Percentiles rank a stretch among this genome's conserved stretches.
phyloP scores from a whole-genome alignment of 2,113 vertebrate species.

The Ranitomeya variabilis region DNA sequence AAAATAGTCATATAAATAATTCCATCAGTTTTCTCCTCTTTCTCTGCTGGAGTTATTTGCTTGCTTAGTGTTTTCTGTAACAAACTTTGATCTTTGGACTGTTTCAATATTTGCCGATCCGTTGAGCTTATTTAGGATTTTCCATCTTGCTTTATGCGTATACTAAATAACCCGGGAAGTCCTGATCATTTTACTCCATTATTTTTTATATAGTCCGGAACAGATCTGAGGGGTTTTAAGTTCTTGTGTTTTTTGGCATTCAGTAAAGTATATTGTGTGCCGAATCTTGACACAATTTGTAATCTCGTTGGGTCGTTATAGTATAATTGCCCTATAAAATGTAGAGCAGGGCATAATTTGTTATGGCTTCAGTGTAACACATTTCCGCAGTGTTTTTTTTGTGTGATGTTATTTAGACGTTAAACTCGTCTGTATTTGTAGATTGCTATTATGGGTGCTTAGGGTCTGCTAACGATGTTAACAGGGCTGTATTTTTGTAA shows the following conservation, averaged over 20 bases:
- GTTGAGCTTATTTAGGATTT: background rate
- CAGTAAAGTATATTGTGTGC: constrained; percentile 13
- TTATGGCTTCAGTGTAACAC: constrained; percentile 19
- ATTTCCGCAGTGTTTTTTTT: background rate
- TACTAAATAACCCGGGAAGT: background rate
- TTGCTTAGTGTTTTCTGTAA: background rate
- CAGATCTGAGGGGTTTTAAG: background rate
- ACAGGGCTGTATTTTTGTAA: background rate
- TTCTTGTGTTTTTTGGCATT: background rate
- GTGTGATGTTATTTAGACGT: constrained; percentile 13
- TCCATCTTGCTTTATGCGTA: background rate
- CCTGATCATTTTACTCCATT: background rate
- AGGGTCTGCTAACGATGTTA: background rate
- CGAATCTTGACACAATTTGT: constrained; percentile 26
- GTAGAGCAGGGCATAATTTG: constrained; percentile 28
- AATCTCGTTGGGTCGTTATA: constrained; percentile 25
- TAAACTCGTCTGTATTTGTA: background rate
- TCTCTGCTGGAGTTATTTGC: background rate
- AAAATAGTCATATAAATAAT: background rate
- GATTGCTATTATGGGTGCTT: background rate
- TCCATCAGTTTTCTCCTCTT: background rate
- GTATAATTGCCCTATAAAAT: constrained; percentile 37
- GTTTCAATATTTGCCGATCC: constrained; percentile 19
- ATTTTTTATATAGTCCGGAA: background rate
- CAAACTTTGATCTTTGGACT: constrained; percentile 36